Percentiles rank a stretch among this genome's conserved stretches.
Evolutionary conservation across 2,888 invertebrate species (phyloP).

Genomic region (Zygogramma bicolorata): DNA sequence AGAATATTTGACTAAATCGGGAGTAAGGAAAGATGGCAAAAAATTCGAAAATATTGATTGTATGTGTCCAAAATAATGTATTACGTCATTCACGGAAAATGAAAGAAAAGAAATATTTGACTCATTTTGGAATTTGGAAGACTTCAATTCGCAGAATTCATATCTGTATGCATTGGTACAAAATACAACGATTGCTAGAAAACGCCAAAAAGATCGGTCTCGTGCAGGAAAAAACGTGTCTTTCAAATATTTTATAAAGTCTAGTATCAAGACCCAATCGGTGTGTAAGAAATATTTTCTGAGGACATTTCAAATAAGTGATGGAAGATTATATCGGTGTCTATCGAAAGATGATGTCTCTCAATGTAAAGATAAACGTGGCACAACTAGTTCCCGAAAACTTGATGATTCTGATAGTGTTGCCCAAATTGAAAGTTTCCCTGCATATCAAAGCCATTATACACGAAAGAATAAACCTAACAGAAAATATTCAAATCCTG

Average conservation of each 20-base stretch:
- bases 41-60: slow-evolving; percentile 30
- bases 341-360: slow-evolving; percentile 7
- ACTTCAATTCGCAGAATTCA: slow-evolving; percentile 46
- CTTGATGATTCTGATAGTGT: slow-evolving; percentile 44
- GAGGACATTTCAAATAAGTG: slow-evolving; percentile 8
- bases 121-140: slow-evolving; percentile 40
- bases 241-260: slow-evolving; percentile 33
- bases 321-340: slow-evolving; percentile 5
- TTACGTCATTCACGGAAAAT: slow-evolving; percentile 30
- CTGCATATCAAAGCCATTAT: slow-evolving; percentile 51
- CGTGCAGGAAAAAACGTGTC: slow-evolving; percentile 33
- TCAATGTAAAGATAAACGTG: background rate
- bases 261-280: slow-evolving; percentile 29
- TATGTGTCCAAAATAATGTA: slow-evolving; percentile 47
- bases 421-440: slow-evolving; percentile 48
- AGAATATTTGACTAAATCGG: slow-evolving; percentile 3
- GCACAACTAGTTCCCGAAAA: slow-evolving; percentile 30
- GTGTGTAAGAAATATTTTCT: slow-evolving; percentile 43
- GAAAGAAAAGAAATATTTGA: slow-evolving; percentile 44
- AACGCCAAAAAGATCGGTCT: slow-evolving; percentile 45
- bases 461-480: slow-evolving; percentile 48
- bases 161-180: slow-evolving; percentile 45
- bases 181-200: slow-evolving; percentile 39
- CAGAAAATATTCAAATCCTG: slow-evolving; percentile 48
- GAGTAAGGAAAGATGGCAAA: background rate